Percentiles rank a stretch among this genome's conserved stretches.
These are phyloP conservation scores for Mormyrus iriodes DNA, from an alignment of 2,113 vertebrate species.

Conservation along the genomic window DNA sequence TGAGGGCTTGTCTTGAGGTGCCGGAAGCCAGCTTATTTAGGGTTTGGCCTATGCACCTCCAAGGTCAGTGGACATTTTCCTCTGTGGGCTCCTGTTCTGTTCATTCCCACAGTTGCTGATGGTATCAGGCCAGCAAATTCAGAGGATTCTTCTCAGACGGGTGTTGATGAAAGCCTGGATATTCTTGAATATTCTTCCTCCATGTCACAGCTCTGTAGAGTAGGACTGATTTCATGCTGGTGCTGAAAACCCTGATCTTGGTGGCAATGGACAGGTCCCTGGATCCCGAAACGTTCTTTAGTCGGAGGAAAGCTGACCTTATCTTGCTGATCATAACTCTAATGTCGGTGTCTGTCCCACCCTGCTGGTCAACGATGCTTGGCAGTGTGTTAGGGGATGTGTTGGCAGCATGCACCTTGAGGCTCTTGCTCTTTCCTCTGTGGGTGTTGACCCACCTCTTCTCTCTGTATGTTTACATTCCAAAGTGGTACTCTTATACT, in stretches of 20 bases:
- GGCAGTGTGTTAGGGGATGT: background rate
- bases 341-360: background rate
- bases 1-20: no score
- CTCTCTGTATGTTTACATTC: background rate
- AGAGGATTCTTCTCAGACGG: background rate
- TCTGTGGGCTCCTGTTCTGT: background rate
- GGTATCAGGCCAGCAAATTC: background rate
- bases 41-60: background rate
- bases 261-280: background rate
- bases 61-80: background rate
- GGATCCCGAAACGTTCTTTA: background rate
- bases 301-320: background rate
- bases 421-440: background rate
- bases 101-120: background rate
- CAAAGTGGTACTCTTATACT: background rate
- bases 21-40: no score
- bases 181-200: background rate
- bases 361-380: background rate
- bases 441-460: background rate
- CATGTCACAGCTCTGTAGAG: background rate
- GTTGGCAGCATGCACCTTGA: background rate
- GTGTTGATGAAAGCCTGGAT: background rate
- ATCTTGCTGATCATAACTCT: background rate
- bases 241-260: background rate
- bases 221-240: background rate